A percentile compares a stretch with the other conserved stretches of the same genome.
phyloP scores from a whole-genome alignment of 2,113 vertebrate species.

The Dolichallabes microphthalmus region DNA sequence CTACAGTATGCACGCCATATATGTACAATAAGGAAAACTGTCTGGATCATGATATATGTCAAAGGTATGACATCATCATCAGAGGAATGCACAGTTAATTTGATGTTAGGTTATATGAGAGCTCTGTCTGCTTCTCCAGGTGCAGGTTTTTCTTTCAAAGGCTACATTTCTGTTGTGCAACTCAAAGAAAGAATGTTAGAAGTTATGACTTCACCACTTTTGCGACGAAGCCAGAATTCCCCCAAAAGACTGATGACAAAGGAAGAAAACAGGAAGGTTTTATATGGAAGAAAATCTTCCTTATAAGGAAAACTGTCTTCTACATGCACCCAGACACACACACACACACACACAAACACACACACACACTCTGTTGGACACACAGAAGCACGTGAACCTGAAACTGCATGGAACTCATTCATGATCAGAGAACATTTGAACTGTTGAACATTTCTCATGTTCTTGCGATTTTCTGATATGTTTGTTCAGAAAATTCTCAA shows the following conservation, averaged over 20 bases:
- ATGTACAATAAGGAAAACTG: background rate
- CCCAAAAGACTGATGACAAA: slow-evolving; percentile 75
- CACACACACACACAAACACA: slow-evolving; percentile 6
- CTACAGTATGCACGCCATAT: background rate
- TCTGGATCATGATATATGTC: background rate
- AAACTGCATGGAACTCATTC: slow-evolving; percentile 1
- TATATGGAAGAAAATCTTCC: slow-evolving; percentile 63
- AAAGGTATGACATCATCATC: background rate
- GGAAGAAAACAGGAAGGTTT: slow-evolving; percentile 52
- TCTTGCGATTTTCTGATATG: slow-evolving; percentile 45
- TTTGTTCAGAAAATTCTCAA: slow-evolving; percentile 47
- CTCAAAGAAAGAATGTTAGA: slow-evolving; percentile 72
- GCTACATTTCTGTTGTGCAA: slow-evolving; percentile 48
- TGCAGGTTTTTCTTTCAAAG: slow-evolving; percentile 13
- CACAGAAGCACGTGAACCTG: slow-evolving; percentile 17
- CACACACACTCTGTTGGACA: slow-evolving; percentile 1
- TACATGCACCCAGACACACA: slow-evolving; percentile 55
- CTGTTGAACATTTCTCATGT: slow-evolving; percentile 41
- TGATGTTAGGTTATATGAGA: slow-evolving; percentile 2
- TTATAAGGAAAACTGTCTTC: slow-evolving; percentile 85
- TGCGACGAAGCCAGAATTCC: slow-evolving; percentile 79
- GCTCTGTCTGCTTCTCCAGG: slow-evolving; percentile 13
- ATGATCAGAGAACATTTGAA: background rate
- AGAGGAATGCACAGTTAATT: background rate
- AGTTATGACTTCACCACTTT: slow-evolving; percentile 81